Evolutionary conservation across 2,113 vertebrate genomes (phyloP).

Genomic region (Spea multiplicata): DNA sequence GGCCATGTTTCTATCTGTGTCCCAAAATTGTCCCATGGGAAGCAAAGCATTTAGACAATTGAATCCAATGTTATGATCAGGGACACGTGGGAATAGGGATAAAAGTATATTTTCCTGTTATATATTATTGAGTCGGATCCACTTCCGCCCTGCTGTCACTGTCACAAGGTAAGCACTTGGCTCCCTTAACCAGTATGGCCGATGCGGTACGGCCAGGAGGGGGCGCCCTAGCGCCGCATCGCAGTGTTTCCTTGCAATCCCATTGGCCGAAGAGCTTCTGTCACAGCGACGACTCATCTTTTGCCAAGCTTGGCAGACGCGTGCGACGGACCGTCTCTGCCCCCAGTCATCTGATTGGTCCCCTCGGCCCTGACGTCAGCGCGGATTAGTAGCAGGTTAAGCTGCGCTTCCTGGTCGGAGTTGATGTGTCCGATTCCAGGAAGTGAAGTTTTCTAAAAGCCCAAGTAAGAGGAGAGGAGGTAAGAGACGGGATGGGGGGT

Average conservation of each 20-base stretch:
- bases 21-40: too few relatives aligned
- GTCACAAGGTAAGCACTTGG: neutral
- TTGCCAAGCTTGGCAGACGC: neutral
- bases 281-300: constrained; percentile 12
- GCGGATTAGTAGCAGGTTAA: neutral
- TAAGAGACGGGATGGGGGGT: neutral
- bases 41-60: too few relatives aligned
- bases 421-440: constrained; percentile 47
- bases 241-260: neutral
- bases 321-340: neutral
- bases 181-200: constrained; percentile 19
- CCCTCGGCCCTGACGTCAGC: neutral
- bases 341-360: constrained; percentile 10
- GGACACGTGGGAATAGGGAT: too few relatives aligned
- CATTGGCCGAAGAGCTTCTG: constrained; percentile 6
- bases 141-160: neutral
- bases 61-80: too few relatives aligned
- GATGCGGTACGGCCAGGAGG: neutral
- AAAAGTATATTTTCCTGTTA: too few relatives aligned
- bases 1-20: too few relatives aligned
- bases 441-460: constrained; percentile 42
- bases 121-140: neutral
- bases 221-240: neutral
- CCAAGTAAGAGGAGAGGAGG: constrained; percentile 34
- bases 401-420: neutral